Percentiles rank a stretch among this genome's conserved stretches.
Evolutionary conservation across 2,113 vertebrate species (phyloP).

Genomic region (Catharus minimus): DNA sequence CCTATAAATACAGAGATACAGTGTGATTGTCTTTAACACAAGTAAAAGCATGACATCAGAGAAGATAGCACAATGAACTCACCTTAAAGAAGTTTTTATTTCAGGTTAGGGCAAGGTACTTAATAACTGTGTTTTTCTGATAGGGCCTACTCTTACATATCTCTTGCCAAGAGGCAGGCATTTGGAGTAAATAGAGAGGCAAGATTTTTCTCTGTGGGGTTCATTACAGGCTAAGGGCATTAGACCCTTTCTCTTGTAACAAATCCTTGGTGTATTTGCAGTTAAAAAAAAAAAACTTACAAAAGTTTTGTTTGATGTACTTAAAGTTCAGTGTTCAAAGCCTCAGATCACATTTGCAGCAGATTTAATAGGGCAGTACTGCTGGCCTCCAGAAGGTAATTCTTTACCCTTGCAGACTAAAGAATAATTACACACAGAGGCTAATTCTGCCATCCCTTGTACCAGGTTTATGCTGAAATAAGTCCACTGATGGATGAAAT

Average conservation of each 20-base stretch:
- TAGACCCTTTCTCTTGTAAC: neutral
- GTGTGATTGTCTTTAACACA: accelerated
- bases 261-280: neutral
- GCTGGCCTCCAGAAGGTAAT: neutral
- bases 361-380: neutral
- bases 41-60: neutral
- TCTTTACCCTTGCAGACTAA: neutral
- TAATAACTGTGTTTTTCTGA: neutral
- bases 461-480: neutral
- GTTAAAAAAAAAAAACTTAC: neutral
- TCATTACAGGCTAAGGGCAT: neutral
- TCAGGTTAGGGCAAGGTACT: neutral
- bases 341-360: neutral
- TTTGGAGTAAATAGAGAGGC: accelerated
- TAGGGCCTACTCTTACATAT: too few relatives aligned
- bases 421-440: neutral
- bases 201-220: neutral
- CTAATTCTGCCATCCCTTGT: neutral
- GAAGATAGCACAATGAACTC: neutral
- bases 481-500: conserved; percentile 1
- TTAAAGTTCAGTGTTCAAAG: neutral
- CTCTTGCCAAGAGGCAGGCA: neutral
- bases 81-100: neutral
- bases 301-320: neutral
- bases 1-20: neutral